A percentile compares a stretch with the other conserved stretches of the same genome.
phyloP scores from a whole-genome alignment of 2,797 vertebrate genomes.

The Pangasius macronema region DNA sequence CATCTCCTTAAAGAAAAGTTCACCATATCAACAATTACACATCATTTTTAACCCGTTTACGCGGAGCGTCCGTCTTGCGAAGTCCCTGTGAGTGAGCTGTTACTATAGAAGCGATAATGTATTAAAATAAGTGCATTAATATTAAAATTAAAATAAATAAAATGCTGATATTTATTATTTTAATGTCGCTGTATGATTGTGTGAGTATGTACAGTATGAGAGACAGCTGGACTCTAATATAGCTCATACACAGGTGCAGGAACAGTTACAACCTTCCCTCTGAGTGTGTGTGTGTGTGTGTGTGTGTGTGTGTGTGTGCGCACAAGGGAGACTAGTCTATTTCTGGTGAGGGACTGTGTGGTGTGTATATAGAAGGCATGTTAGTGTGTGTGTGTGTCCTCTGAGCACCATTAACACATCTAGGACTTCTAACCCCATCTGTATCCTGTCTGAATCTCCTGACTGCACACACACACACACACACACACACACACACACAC shows the following conservation, averaged over 20 bases:
- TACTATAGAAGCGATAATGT: neutral
- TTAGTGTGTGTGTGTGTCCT: neutral
- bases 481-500: neutral
- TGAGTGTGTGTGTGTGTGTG: neutral
- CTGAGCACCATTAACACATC: constrained; percentile 31
- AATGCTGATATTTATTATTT: neutral
- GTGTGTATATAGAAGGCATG: neutral
- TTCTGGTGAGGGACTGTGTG: neutral
- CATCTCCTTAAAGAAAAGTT: too few relatives aligned
- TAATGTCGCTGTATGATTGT: neutral
- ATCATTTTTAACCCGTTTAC: neutral
- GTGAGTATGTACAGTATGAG: neutral
- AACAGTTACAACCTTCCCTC: neutral
- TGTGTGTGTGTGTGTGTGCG: neutral
- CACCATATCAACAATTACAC: neutral
- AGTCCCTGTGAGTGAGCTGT: neutral
- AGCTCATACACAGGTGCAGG: neutral
- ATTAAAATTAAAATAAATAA: neutral
- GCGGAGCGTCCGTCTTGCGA: too few relatives aligned
- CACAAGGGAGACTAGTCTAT: neutral
- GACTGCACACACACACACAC: constrained; percentile 19
- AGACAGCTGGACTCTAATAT: neutral
- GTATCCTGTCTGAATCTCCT: constrained; percentile 55
- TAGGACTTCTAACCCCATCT: constrained; percentile 49
- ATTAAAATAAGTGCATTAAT: neutral